phyloP scores from a whole-genome alignment of 2,113 vertebrate genomes.

The Eretmochelys imbricata region DNA sequence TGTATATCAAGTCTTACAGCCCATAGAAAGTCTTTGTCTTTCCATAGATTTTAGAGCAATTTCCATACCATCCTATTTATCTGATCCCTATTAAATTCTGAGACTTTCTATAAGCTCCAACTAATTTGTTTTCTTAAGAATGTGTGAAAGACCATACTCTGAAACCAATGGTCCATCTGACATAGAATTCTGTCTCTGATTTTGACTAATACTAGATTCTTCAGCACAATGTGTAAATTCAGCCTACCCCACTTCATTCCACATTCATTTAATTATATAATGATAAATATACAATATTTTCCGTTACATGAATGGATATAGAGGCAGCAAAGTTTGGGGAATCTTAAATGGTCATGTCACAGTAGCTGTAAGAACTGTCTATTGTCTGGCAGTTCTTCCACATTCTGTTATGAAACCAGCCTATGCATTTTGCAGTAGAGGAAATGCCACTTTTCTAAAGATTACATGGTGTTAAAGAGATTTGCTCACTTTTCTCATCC shows the following conservation, averaged over 20 bases:
- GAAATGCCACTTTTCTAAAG: not conserved
- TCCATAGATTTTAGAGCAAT: not conserved
- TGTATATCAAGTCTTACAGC: not conserved
- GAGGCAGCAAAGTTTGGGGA: not conserved
- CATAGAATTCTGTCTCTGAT: not conserved
- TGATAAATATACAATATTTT: not conserved
- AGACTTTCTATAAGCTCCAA: not conserved
- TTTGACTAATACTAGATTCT: not conserved
- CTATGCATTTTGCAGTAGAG: not conserved
- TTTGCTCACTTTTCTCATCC: not conserved
- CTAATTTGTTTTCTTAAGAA: not conserved
- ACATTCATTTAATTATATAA: not conserved
- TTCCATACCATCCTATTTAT: not conserved
- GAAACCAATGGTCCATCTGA: not conserved
- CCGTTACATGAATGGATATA: not conserved
- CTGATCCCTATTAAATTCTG: not conserved
- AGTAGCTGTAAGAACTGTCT: accelerated
- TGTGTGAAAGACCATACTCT: not conserved
- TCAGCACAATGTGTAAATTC: not conserved
- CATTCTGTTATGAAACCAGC: not conserved
- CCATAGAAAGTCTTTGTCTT: not conserved
- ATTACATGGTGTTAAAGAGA: not conserved
- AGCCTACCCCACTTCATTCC: accelerated
- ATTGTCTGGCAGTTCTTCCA: not conserved
- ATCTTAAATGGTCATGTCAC: not conserved